Base-by-base conservation (phyloP, 2,888 invertebrate species). In the Xestia xanthographa region DNA sequence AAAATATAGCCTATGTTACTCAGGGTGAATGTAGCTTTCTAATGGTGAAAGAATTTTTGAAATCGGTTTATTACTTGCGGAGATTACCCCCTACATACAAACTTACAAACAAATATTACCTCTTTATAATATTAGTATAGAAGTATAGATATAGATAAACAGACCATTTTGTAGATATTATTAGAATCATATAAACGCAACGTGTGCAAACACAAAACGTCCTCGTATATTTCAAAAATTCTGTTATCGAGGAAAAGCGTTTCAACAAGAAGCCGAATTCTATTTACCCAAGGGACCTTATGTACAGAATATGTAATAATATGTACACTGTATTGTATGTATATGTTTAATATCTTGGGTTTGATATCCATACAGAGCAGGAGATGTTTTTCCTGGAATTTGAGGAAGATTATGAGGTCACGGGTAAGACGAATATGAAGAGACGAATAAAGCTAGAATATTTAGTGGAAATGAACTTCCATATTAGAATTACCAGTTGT, bases 241-340 rank as follows among this genome's bases (percentile, higher is more conserved):
- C 82, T 76, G 86, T 88, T 89, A 89, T 89, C 85, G 86, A 87
- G 87, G 88, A 89, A 89, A 90, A 84, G 72, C 88, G 86, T 87
- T 88, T 75, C 84, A 77, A 88, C 85, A 87, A 86, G 89, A 90
- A 88, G 88, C 87, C 87, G 83, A 89, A 92, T 92, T 92, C 89
- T 91, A 92, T 92, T 93, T 91, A 88, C 90, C 86, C 82, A 79
- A 70, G 88, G 86, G 90, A 91, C 89, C 88, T 89, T 90, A 92
- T 88, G 90, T 89, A 91, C 87, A 92, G 93, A 94, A 94, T 93
- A 93, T 91, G 90, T 93, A 91, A 93, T 83, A 77, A 72, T 66
- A 72, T 75, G 71, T 77, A 80, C 67, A 83, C 66, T 50, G 68
- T 82, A 63, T 78, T 79, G 63, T 84, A 68, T 66, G 26, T 77